A percentile compares a stretch with the other conserved stretches of the same genome.
Conservation (phyloP, 2,888 invertebrate genomes). For the Pristionchus fissidentatus region DNA sequence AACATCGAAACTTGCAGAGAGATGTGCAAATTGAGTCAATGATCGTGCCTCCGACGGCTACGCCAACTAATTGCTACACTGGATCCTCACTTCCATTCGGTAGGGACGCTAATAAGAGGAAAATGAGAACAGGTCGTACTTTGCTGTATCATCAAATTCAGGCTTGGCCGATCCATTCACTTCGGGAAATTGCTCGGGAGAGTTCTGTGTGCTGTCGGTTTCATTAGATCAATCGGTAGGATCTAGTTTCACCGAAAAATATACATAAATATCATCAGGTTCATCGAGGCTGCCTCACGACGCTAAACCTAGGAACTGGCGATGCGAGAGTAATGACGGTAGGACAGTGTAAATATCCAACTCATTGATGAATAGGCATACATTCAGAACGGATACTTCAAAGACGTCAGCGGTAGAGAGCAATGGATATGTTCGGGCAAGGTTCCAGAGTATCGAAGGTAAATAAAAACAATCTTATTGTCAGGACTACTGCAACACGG, state of each 20-base stretch:
- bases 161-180: conserved; percentile 39
- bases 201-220: conserved; percentile 22
- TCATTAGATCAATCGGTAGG: conserved; percentile 7
- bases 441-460: too few species aligned
- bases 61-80: background rate
- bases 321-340: background rate
- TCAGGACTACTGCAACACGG: conserved; percentile 9
- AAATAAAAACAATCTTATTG: background rate
- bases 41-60: background rate
- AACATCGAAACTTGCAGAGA: background rate
- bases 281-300: conserved; percentile 30
- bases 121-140: too few species aligned
- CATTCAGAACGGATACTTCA: conserved; percentile 14
- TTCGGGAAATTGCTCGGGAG: conserved; percentile 16
- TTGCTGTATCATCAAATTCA: background rate
- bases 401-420: conserved; percentile 8
- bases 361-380: background rate
- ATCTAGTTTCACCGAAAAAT: background rate
- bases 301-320: background rate
- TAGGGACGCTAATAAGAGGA: background rate
- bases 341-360: background rate
- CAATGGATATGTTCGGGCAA: conserved; percentile 18
- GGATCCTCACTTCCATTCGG: conserved; percentile 7
- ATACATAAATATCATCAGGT: background rate
- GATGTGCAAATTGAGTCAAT: background rate